phyloP scores from a whole-genome alignment of 1,140 invertebrate genomes.

The Hyposmocoma kahamanoa region DNA sequence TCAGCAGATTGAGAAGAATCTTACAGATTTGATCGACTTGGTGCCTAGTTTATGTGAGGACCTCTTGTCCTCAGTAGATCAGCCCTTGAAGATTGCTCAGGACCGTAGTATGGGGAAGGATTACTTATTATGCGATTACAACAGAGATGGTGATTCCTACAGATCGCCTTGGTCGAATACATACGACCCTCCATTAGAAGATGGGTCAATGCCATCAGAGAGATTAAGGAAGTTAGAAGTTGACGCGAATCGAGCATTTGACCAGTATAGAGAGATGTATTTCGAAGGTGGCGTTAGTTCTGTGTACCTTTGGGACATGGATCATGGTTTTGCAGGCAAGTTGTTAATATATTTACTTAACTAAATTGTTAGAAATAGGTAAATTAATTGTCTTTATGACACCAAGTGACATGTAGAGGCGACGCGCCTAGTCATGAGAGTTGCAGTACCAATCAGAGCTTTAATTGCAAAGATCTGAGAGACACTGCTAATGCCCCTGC shows the following conservation, averaged over 20 bases:
- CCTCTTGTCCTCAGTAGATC: conserved; percentile 97
- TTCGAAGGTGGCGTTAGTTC: conserved; percentile 99
- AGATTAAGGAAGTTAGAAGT: conserved; percentile 95
- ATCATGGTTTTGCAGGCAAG: conserved; percentile 95
- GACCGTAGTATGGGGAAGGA: conserved; percentile 96
- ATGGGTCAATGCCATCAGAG: conserved; percentile 98
- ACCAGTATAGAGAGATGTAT: conserved; percentile 99
- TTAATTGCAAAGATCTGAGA: too few species aligned
- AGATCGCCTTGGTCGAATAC: conserved; percentile 99
- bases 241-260: conserved; percentile 98
- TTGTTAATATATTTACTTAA: not conserved
- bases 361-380: not conserved
- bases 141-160: conserved; percentile 98
- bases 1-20: conserved; percentile 98
- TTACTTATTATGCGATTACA: conserved; percentile 99
- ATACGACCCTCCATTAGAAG: conserved; percentile 97
- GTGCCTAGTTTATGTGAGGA: conserved; percentile 97
- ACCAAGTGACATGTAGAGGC: too few species aligned
- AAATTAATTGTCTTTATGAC: too few species aligned
- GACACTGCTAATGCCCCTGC: too few species aligned
- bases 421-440: too few species aligned
- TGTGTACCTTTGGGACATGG: conserved; percentile 99
- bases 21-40: conserved; percentile 97
- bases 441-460: too few species aligned
- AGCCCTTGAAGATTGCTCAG: conserved; percentile 97